Percentiles rank a stretch among this genome's conserved stretches.
These are phyloP conservation scores for Dasyurus viverrinus DNA, from an alignment of 2,113 vertebrate genomes.

Conservation along the genomic window DNA sequence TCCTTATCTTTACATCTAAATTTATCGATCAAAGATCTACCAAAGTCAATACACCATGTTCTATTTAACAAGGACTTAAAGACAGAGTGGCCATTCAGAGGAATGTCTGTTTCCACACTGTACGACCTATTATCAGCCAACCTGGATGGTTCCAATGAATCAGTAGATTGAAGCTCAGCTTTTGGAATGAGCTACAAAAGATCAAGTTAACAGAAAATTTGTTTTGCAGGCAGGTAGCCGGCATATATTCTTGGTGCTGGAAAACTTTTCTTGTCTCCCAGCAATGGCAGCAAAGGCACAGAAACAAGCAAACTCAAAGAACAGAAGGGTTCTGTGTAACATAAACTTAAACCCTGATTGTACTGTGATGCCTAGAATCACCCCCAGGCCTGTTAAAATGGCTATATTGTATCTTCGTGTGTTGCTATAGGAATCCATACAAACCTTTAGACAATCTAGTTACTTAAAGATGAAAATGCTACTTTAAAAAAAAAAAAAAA, in stretches of 20 bases:
- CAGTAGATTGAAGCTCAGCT: neutral
- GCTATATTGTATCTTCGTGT: conserved; percentile 58
- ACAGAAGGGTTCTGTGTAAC: conserved; percentile 59
- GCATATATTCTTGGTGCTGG: conserved; percentile 8
- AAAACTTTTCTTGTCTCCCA: neutral
- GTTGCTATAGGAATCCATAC: conserved; percentile 52
- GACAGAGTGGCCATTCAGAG: neutral
- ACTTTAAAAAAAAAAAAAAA: neutral
- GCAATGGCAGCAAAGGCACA: conserved; percentile 22
- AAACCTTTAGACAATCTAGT: conserved; percentile 52
- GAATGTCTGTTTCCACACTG: neutral
- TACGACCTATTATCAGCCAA: neutral
- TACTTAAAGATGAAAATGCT: conserved; percentile 61
- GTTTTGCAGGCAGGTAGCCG: conserved; percentile 33
- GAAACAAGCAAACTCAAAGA: neutral
- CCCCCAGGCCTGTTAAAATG: conserved; percentile 43
- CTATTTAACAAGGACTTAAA: conserved; percentile 52
- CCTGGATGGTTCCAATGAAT: neutral
- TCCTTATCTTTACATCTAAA: conserved; percentile 38
- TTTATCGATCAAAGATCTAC: conserved; percentile 15
- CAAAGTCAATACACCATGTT: conserved; percentile 27
- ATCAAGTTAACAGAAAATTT: conserved; percentile 8
- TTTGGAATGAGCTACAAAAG: neutral
- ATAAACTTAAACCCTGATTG: conserved; percentile 59
- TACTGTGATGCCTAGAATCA: conserved; percentile 44